These are phyloP conservation scores for Idaea biselata DNA, from an alignment of 2,888 invertebrate species.

Conservation along the genomic window DNA sequence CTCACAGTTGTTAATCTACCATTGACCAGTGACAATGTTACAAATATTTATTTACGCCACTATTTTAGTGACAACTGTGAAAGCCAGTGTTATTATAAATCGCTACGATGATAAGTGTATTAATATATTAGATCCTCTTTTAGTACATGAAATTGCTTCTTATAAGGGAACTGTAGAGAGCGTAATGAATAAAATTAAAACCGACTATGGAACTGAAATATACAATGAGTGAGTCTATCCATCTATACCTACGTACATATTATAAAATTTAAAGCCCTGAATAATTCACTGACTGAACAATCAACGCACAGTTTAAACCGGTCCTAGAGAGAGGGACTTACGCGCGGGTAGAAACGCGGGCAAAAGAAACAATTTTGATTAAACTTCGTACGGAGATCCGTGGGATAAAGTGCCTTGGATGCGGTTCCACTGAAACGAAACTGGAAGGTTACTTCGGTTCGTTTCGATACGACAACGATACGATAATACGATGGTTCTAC, in stretches of 20 bases:
- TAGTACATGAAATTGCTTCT: constrained; percentile 76
- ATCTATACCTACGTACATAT: not conserved
- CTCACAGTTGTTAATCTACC: constrained; percentile 3
- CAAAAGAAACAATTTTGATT: too few relatives aligned
- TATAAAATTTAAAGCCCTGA: too few relatives aligned
- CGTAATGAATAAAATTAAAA: constrained; percentile 68
- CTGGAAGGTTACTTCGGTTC: too few relatives aligned
- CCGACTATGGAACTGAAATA: constrained; percentile 69
- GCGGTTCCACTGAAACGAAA: too few relatives aligned
- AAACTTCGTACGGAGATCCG: too few relatives aligned
- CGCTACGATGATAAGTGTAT: constrained; percentile 27
- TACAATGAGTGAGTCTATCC: constrained; percentile 61
- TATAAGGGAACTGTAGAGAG: constrained; percentile 68
- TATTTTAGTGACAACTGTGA: constrained; percentile 10
- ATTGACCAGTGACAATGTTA: constrained; percentile 11
- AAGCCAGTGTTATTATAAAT: constrained; percentile 37
- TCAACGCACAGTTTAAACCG: too few relatives aligned
- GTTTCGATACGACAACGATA: too few relatives aligned
- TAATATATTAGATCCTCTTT: constrained; percentile 32
- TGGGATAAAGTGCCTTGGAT: too few relatives aligned
- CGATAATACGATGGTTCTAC: too few relatives aligned
- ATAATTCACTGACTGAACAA: too few relatives aligned
- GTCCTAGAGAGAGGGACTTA: too few relatives aligned
- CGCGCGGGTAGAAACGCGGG: too few relatives aligned
- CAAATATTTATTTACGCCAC: not conserved